Percentiles rank a stretch among this genome's conserved stretches.
Conservation (phyloP, 2,888 invertebrate genomes). For the Campaea margaritaria region DNA sequence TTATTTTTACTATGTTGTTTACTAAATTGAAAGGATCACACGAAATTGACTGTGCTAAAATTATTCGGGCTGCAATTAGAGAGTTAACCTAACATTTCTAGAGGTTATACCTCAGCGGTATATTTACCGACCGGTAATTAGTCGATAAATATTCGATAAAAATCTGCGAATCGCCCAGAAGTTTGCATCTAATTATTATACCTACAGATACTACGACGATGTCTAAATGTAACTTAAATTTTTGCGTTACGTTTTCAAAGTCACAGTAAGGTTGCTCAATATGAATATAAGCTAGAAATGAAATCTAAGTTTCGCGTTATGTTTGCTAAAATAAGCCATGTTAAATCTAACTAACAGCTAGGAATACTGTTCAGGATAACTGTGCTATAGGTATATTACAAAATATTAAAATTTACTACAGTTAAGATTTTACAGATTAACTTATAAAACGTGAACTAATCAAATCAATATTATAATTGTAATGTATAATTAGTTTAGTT, state of each 20-base stretch:
- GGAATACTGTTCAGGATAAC: conserved; percentile 51
- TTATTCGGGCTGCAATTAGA: no score
- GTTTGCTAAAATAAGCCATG: conserved; percentile 49
- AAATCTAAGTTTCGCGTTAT: conserved; percentile 35
- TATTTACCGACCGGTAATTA: no score
- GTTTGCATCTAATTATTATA: background rate
- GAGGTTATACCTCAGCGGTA: no score
- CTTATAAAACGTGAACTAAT: background rate
- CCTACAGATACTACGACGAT: background rate
- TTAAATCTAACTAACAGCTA: conserved; percentile 47
- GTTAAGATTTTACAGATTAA: conserved; percentile 12
- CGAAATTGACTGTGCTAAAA: no score
- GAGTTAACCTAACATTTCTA: no score
- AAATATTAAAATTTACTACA: conserved; percentile 26
- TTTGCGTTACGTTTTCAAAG: background rate
- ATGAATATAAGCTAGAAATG: conserved; percentile 18
- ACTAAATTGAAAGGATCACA: no score
- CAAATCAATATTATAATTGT: background rate
- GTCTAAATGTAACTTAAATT: background rate
- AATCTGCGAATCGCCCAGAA: no score
- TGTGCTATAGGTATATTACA: conserved; percentile 38
- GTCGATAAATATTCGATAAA: no score
- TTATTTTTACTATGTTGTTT: no score
- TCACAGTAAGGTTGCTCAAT: conserved; percentile 8
- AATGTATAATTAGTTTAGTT: no score